Evolutionary conservation across 2,797 vertebrate species (phyloP).

Genomic region (Potorous gilbertii): DNA sequence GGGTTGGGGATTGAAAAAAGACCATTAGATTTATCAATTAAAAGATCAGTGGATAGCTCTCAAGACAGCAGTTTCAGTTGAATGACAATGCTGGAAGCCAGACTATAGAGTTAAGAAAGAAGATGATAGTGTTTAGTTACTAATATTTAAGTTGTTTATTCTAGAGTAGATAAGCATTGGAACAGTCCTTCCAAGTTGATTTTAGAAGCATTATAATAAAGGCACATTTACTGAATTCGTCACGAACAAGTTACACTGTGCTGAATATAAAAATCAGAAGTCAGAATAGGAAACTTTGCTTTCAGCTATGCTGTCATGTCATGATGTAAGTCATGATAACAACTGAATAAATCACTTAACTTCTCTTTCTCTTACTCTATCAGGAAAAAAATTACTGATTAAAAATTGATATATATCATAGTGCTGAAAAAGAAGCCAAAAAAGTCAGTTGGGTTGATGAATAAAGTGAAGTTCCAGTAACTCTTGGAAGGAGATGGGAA

Average conservation of each 20-base stretch:
- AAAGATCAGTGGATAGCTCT: neutral
- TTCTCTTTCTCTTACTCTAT: slow-evolving; percentile 28
- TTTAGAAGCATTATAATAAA: slow-evolving; percentile 45
- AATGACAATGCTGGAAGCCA: neutral
- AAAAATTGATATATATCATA: neutral
- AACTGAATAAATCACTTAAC: slow-evolving; percentile 38
- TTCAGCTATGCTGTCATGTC: slow-evolving; percentile 47
- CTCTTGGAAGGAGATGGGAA: slow-evolving; percentile 17
- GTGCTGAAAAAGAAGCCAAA: slow-evolving; percentile 37
- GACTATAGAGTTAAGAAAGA: neutral
- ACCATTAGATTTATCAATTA: neutral
- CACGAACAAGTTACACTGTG: neutral
- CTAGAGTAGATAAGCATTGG: slow-evolving; percentile 30
- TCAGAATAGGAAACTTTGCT: slow-evolving; percentile 5
- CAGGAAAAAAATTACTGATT: slow-evolving; percentile 34
- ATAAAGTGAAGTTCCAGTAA: slow-evolving; percentile 24
- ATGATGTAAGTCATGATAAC: slow-evolving; percentile 36
- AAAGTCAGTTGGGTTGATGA: slow-evolving; percentile 34
- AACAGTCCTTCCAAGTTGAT: slow-evolving; percentile 35
- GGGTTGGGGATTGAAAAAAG: neutral
- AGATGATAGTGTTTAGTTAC: slow-evolving; percentile 35
- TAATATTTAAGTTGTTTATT: slow-evolving; percentile 68
- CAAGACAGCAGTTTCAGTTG: neutral
- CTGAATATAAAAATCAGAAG: slow-evolving; percentile 13
- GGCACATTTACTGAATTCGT: slow-evolving; percentile 18